Evolutionary conservation across 2,888 invertebrate species (phyloP), one percentile per base, ranked within the genome.

Genomic region (Ernsta delagoae): DNA sequence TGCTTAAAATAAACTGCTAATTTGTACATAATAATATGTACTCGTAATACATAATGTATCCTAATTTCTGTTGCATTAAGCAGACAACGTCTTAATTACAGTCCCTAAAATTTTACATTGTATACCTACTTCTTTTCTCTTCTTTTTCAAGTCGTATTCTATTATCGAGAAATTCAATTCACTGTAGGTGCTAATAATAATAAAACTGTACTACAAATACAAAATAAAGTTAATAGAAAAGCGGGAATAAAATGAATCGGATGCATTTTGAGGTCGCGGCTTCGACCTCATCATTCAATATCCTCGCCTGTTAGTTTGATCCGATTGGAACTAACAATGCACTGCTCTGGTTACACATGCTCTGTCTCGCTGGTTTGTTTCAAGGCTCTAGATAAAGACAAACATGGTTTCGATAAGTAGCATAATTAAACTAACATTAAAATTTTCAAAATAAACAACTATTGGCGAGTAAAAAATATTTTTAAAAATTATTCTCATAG

Each of bases 251-350:
- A 64, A 24, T 43, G 59, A 65, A 71, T 74, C 78, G 79, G 78
- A 78, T 77, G 77, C 74, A 72, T 72, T 75, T 69, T 74, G 76
- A 79, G 77, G 78, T 67, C 78, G 71, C 73, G 73, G 71, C 73
- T 73, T 75, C 75, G 78, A 77, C 77, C 82, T 79, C 86, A 88
- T 89, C 83, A 89, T 89, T 74, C 83, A 89, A 89, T 89, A 87
- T 88, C 86, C 88, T 83, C 70, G 74, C 73, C 36, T 16, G 70
- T 79, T 77, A 77, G 80, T 76, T 75, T 50, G 74, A 75, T 77
- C 80, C 78, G 77, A 79, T 77, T 78, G 70, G 74, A 73, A 67
- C 62, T 70, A 61, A 67, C 67, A 67, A 67, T 66, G 66, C 67
- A 16, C 54, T 54, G 60, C 66, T 71, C 73, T 70, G 63, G 70